Percentiles rank a stretch among this genome's conserved stretches.
Evolutionary conservation across 2,888 invertebrate species (phyloP).

Genomic region (Xanthia icteritia): DNA sequence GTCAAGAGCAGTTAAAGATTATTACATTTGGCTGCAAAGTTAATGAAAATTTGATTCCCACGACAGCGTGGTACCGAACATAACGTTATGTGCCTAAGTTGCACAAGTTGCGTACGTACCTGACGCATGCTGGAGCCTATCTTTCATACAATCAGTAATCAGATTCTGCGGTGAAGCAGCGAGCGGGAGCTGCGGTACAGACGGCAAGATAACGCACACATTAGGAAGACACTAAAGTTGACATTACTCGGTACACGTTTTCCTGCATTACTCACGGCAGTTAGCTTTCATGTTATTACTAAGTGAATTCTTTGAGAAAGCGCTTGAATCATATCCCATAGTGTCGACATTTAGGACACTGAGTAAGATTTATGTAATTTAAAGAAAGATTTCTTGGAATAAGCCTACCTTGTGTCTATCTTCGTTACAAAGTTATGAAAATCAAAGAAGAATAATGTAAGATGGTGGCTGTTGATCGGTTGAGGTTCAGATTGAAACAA

Average conservation of each 20-base stretch:
- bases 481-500: neutral
- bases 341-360: slow-evolving; percentile 42
- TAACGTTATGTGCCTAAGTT: slow-evolving; percentile 44
- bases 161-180: slow-evolving; percentile 62
- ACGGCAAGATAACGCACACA: slow-evolving; percentile 75
- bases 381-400: slow-evolving; percentile 23
- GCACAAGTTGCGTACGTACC: slow-evolving; percentile 52
- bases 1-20: slow-evolving; percentile 41
- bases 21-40: slow-evolving; percentile 47
- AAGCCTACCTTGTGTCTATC: neutral
- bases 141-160: slow-evolving; percentile 68
- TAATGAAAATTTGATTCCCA: slow-evolving; percentile 65
- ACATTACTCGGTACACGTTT: slow-evolving; percentile 73
- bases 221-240: slow-evolving; percentile 76
- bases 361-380: slow-evolving; percentile 30
- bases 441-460: neutral
- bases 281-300: slow-evolving; percentile 65
- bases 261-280: slow-evolving; percentile 71
- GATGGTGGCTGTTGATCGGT: neutral
- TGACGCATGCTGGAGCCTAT: slow-evolving; percentile 56
- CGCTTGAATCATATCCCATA: slow-evolving; percentile 69
- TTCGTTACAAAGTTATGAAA: slow-evolving; percentile 5
- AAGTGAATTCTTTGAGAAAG: slow-evolving; percentile 70
- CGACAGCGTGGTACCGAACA: slow-evolving; percentile 48
- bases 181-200: slow-evolving; percentile 72